Percentiles rank a stretch among this genome's conserved stretches.
Evolutionary conservation across 2,113 vertebrate species (phyloP).

Genomic region (Bos indicus): DNA sequence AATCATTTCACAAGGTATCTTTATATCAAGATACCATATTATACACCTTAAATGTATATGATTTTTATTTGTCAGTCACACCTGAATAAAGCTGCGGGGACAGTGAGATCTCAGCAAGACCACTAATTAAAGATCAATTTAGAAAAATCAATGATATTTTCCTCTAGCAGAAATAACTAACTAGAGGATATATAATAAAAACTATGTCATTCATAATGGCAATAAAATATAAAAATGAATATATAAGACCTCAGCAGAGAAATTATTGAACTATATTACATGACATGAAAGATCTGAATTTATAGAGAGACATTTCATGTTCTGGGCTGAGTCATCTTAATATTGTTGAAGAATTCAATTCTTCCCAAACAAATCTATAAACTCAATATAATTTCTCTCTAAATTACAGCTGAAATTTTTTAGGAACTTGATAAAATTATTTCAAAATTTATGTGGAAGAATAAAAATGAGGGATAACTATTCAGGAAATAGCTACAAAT

Average conservation of each 20-base stretch:
- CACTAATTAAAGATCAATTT: background rate
- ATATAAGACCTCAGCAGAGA: background rate
- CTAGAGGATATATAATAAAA: background rate
- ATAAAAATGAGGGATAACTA: background rate
- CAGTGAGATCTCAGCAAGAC: background rate
- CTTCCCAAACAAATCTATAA: background rate
- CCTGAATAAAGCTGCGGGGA: background rate
- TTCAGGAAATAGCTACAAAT: background rate
- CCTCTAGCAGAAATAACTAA: background rate
- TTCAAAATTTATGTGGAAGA: background rate
- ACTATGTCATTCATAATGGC: background rate
- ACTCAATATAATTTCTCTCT: background rate
- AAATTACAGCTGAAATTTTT: background rate
- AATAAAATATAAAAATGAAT: background rate
- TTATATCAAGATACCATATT: background rate
- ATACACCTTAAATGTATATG: background rate
- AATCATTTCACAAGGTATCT: background rate
- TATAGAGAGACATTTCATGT: background rate
- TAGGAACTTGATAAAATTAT: background rate
- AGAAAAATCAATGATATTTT: constrained; percentile 27
- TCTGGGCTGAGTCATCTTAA: background rate
- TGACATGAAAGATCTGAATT: background rate
- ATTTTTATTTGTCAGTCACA: background rate
- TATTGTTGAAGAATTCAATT: background rate
- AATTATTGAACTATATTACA: background rate